Evolutionary conservation across 1,140 invertebrate species (phyloP).

Genomic region (Adelges cooleyi): DNA sequence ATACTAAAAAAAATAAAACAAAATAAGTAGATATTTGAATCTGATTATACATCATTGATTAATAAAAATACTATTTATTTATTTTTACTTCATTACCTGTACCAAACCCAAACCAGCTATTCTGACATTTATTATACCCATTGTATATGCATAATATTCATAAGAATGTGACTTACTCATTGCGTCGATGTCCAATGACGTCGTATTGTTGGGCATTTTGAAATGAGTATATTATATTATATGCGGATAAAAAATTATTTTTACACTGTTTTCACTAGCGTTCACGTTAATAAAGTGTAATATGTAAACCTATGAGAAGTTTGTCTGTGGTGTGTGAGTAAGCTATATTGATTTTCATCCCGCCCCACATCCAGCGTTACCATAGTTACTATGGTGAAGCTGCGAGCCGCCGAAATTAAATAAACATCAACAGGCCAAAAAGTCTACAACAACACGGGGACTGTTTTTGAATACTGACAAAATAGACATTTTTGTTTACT

Average conservation of each 20-base stretch:
- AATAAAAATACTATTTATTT: not conserved
- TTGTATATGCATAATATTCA: not conserved
- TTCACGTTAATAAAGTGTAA: not conserved
- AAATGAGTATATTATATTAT: not conserved
- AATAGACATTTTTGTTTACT: too few species aligned
- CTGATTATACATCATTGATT: not conserved
- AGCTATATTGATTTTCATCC: conserved; percentile 13
- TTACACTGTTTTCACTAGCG: too few species aligned
- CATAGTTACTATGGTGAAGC: conserved; percentile 8
- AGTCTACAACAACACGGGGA: too few species aligned
- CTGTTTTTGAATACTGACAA: too few species aligned
- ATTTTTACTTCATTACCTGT: not conserved
- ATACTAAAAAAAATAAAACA: not conserved
- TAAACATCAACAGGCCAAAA: too few species aligned
- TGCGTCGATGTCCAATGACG: conserved; percentile 17
- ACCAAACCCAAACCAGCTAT: not conserved
- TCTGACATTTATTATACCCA: not conserved
- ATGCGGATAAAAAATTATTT: too few species aligned
- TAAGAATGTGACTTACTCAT: not conserved
- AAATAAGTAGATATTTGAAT: not conserved
- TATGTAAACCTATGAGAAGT: not conserved
- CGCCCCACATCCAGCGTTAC: not conserved
- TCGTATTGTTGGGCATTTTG: not conserved
- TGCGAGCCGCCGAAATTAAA: too few species aligned
- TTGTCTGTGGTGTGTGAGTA: not conserved